Conservation (phyloP, 1,140 invertebrate genomes). For the Subanguina moxae region DNA sequence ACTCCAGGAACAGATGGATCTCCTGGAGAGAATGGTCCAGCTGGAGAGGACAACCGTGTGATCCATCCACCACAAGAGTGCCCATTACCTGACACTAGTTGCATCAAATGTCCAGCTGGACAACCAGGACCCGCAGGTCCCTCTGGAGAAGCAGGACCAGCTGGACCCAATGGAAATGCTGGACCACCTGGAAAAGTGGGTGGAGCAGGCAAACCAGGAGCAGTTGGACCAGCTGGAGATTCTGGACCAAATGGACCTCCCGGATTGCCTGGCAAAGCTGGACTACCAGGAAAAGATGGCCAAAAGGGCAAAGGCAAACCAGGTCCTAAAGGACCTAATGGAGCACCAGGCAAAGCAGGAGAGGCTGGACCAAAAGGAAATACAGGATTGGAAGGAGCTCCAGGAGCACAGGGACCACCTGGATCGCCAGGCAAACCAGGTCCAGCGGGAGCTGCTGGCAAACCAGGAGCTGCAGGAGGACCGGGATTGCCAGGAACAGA, state of each 20-base stretch:
- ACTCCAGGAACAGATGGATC: constrained; percentile 26
- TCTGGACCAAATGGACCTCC: constrained; percentile 6
- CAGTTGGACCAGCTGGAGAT: constrained; percentile 10
- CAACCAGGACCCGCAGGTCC: constrained; percentile 8
- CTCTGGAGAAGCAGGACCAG: constrained; percentile 7
- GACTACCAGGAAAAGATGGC: not conserved
- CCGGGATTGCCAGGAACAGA: constrained; percentile 28
- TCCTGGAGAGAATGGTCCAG: constrained; percentile 32
- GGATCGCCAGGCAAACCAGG: constrained; percentile 19
- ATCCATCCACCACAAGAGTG: not conserved
- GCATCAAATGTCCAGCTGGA: not conserved
- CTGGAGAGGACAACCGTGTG: constrained; percentile 26
- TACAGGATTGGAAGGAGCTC: constrained; percentile 10
- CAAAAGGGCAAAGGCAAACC: not conserved
- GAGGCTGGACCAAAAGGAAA: constrained; percentile 11
- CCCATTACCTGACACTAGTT: not conserved
- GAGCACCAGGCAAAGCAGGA: constrained; percentile 19
- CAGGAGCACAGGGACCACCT: constrained; percentile 20
- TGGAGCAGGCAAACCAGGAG: constrained; percentile 13
- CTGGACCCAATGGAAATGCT: constrained; percentile 19
- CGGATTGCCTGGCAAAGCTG: not conserved
- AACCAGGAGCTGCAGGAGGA: constrained; percentile 12
- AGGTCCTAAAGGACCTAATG: constrained; percentile 13
- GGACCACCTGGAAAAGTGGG: constrained; percentile 18
- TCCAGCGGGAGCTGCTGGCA: constrained; percentile 12